A percentile compares a stretch with the other conserved stretches of the same genome.
These are phyloP conservation scores for Ceraclea dissimilis DNA, from an alignment of 2,888 invertebrate genomes.

Conservation along the genomic window DNA sequence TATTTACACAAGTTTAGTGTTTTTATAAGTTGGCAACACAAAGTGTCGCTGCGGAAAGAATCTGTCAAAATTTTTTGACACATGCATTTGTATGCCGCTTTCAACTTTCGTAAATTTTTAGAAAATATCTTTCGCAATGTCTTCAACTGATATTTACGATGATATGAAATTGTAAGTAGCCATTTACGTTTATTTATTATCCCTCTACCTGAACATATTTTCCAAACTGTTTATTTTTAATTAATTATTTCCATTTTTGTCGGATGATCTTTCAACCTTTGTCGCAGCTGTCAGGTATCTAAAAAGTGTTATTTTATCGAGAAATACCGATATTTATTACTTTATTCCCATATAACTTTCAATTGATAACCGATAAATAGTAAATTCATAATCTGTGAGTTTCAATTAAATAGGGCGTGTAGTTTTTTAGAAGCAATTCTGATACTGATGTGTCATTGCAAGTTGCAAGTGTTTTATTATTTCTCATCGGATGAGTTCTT, in stretches of 20 bases:
- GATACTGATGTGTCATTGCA: too few relatives aligned
- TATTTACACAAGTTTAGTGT: too few relatives aligned
- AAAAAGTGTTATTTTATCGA: background rate
- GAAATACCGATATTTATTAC: too few relatives aligned
- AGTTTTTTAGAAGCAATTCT: too few relatives aligned
- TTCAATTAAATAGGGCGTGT: too few relatives aligned
- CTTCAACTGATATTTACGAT: slow-evolving; percentile 51
- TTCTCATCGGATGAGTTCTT: too few relatives aligned
- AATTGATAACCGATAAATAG: too few relatives aligned
- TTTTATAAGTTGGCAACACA: background rate
- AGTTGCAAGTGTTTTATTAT: too few relatives aligned
- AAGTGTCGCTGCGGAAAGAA: background rate
- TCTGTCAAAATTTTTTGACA: slow-evolving; percentile 17
- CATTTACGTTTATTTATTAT: background rate
- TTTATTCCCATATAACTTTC: too few relatives aligned
- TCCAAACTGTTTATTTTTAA: background rate
- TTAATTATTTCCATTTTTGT: background rate
- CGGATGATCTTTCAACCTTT: background rate
- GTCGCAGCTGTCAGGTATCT: background rate
- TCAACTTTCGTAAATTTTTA: background rate
- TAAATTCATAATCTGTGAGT: too few relatives aligned
- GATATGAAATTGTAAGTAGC: slow-evolving; percentile 65
- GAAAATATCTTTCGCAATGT: slow-evolving; percentile 29
- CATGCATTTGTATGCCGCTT: slow-evolving; percentile 11
- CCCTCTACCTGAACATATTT: background rate